Percentiles rank a stretch among this genome's conserved stretches.
These are phyloP conservation scores for Rousettus leschenaultii DNA, from an alignment of 2,113 vertebrate species.

Conservation along the genomic window DNA sequence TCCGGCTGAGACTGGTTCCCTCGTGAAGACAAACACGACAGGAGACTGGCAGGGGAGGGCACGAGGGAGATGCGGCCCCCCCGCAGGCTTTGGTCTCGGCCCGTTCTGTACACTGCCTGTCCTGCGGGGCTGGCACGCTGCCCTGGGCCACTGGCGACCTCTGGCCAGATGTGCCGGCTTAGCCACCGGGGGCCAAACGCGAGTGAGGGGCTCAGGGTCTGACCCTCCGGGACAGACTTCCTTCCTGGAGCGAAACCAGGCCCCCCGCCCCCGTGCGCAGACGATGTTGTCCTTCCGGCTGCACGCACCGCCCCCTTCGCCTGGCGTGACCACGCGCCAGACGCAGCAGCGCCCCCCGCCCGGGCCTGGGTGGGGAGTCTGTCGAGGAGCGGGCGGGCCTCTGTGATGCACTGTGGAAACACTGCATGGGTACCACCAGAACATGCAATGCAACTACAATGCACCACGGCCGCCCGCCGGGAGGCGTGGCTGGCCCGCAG, in stretches of 20 bases:
- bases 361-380: not conserved
- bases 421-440: slow-evolving; percentile 90
- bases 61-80: not conserved
- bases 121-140: not conserved
- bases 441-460: slow-evolving; percentile 99
- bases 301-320: not conserved
- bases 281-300: fast-evolving
- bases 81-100: not conserved
- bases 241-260: not conserved
- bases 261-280: not conserved
- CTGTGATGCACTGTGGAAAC: slow-evolving; percentile 97
- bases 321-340: fast-evolving
- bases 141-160: not conserved
- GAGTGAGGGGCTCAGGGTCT: not conserved
- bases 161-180: not conserved
- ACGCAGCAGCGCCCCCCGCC: not conserved
- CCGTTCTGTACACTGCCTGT: not conserved
- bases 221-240: not conserved
- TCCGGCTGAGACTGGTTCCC: not conserved
- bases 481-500: not conserved
- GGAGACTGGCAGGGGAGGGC: not conserved
- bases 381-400: slow-evolving; percentile 82
- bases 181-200: not conserved
- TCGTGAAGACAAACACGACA: not conserved
- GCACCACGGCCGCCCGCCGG: slow-evolving; percentile 87